These are phyloP conservation scores for Barbus barbus DNA, from an alignment of 2,113 vertebrate genomes.

Conservation along the genomic window DNA sequence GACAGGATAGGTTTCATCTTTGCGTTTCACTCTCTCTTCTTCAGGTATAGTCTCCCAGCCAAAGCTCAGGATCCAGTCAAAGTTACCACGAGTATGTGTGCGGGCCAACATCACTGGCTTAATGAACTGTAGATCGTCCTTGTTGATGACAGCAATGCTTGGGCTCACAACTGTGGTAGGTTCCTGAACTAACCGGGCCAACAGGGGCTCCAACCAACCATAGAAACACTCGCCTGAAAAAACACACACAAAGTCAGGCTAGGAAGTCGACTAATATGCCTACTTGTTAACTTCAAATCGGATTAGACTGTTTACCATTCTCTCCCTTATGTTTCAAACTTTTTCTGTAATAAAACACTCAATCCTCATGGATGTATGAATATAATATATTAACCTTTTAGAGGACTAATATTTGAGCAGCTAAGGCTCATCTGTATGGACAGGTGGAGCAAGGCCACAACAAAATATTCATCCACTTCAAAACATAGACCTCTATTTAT, in stretches of 20 bases:
- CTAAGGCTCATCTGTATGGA: too few relatives aligned
- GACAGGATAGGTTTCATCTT: slow-evolving; percentile 82
- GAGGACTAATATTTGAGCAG: not conserved
- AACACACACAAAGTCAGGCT: not conserved
- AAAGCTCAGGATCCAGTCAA: slow-evolving; percentile 84
- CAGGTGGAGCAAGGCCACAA: too few relatives aligned
- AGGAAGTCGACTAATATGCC: not conserved
- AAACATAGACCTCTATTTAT: too few relatives aligned
- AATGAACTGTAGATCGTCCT: slow-evolving; percentile 77
- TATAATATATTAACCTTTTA: not conserved
- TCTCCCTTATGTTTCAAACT: not conserved
- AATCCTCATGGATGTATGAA: not conserved
- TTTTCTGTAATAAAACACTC: not conserved
- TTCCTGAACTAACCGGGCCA: slow-evolving; percentile 81
- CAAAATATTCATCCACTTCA: too few relatives aligned
- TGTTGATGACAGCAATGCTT: slow-evolving; percentile 78
- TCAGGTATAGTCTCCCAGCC: slow-evolving; percentile 79
- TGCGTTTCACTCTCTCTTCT: slow-evolving; percentile 71
- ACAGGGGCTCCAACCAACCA: slow-evolving; percentile 86
- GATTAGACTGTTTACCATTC: not conserved
- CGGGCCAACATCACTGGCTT: slow-evolving; percentile 68
- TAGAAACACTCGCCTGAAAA: slow-evolving; percentile 84
- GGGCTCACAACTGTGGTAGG: slow-evolving; percentile 81
- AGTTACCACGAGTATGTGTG: slow-evolving; percentile 78
- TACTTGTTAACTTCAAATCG: not conserved